Conservation (phyloP, 2,888 invertebrate species). For the Caenorhabditis japonica region DNA sequence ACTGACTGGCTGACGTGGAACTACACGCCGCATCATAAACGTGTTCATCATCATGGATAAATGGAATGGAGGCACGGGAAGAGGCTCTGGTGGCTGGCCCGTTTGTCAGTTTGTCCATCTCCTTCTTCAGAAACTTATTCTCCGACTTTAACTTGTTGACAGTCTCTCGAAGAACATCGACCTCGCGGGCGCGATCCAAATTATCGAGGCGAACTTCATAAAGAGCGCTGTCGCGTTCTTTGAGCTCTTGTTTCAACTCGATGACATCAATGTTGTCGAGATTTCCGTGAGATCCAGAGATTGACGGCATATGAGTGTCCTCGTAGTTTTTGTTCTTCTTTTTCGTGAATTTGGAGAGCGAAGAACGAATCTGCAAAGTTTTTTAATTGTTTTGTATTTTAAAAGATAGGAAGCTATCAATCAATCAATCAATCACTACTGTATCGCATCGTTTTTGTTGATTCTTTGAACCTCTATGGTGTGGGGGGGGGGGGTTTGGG, state of each 20-base stretch:
- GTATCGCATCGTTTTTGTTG: no score
- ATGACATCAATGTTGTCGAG: slow-evolving; percentile 70
- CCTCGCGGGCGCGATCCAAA: slow-evolving; percentile 93
- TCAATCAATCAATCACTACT: no score
- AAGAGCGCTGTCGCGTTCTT: slow-evolving; percentile 94
- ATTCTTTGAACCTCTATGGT: no score
- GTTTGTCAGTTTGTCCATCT: slow-evolving; percentile 84
- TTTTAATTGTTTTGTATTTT: no score
- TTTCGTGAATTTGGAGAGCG: slow-evolving; percentile 88
- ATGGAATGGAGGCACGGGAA: slow-evolving; percentile 71
- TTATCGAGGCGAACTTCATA: slow-evolving; percentile 93
- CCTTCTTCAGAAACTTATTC: slow-evolving; percentile 95
- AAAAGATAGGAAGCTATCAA: no score
- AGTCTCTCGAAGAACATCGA: slow-evolving; percentile 94
- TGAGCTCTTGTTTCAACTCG: slow-evolving; percentile 88
- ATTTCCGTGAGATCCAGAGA: slow-evolving; percentile 44
- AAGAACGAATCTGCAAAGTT: slow-evolving; percentile 86
- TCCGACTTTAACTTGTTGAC: slow-evolving; percentile 98
- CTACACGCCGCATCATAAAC: slow-evolving; percentile 68
- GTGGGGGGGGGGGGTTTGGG: no score
- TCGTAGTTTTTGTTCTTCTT: slow-evolving; percentile 54
- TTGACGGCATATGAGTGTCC: slow-evolving; percentile 43
- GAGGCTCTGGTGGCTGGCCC: slow-evolving; percentile 63
- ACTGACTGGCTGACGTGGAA: slow-evolving; percentile 34
- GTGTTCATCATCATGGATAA: slow-evolving; percentile 66